A percentile compares a stretch with the other conserved stretches of the same genome.
Conservation (phyloP, 2,797 vertebrate species). For the Dermochelys coriacea region DNA sequence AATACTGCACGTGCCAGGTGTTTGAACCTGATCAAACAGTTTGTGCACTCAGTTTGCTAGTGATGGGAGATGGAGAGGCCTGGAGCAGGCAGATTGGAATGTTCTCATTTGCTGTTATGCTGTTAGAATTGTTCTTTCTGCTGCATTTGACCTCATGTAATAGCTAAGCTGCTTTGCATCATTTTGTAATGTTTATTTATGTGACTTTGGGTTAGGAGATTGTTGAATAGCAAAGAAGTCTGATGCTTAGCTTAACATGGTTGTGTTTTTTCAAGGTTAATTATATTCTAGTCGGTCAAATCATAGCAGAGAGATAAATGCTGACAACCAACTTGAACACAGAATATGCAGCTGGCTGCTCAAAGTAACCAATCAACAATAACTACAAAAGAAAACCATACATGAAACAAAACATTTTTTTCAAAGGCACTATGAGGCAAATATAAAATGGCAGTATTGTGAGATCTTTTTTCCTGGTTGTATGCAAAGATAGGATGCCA, state of each 20-base stretch:
- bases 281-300: conserved; percentile 20
- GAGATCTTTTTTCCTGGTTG: neutral
- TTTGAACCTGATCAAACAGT: neutral
- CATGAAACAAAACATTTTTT: neutral
- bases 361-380: neutral
- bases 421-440: neutral
- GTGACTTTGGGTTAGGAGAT: neutral
- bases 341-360: neutral
- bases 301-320: neutral
- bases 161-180: fast-evolving
- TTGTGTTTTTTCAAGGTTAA: neutral
- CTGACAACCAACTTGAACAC: neutral
- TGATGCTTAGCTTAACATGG: neutral
- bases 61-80: neutral
- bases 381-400: neutral
- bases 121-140: neutral
- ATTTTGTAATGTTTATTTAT: neutral
- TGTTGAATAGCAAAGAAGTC: conserved; percentile 23
- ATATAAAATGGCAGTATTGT: neutral
- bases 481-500: neutral
- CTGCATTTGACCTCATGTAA: neutral
- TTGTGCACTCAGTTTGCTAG: conserved; percentile 17
- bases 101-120: neutral
- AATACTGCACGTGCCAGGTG: neutral
- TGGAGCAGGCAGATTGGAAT: fast-evolving